These are phyloP conservation scores for Cybosia mesomella DNA, from an alignment of 2,888 invertebrate species.

Conservation along the genomic window DNA sequence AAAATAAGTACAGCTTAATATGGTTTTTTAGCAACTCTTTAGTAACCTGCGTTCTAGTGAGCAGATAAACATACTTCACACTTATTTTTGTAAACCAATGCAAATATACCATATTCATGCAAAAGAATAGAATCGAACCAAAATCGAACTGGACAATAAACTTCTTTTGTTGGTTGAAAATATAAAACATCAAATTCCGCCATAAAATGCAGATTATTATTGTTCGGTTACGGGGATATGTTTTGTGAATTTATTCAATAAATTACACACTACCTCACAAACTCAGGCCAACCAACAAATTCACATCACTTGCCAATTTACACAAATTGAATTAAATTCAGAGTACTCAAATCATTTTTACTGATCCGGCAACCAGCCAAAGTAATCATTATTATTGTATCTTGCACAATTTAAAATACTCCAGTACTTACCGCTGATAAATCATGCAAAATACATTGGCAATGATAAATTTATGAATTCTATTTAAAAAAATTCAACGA, in stretches of 20 bases:
- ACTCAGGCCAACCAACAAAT: not conserved
- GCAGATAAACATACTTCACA: not conserved
- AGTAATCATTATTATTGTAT: not conserved
- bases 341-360: not conserved
- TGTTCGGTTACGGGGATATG: not conserved
- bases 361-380: constrained; percentile 4
- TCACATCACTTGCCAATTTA: constrained; percentile 2
- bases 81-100: not conserved
- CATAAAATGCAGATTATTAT: not conserved
- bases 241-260: not conserved
- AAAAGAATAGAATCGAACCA: not conserved
- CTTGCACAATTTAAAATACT: not conserved
- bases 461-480: not conserved
- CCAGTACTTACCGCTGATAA: not conserved
- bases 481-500: not conserved
- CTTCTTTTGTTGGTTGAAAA: not conserved
- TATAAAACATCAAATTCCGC: not conserved
- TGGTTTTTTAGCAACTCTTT: no score
- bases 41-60: not conserved
- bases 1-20: not conserved
- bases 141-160: not conserved
- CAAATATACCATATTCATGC: not conserved
- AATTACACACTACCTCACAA: not conserved
- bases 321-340: constrained; percentile 4
- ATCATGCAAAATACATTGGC: not conserved